Percentiles rank a stretch among this genome's conserved stretches.
These are phyloP conservation scores for Oncorhynchus gorbuscha DNA, from an alignment of 2,113 vertebrate genomes.

Conservation along the genomic window DNA sequence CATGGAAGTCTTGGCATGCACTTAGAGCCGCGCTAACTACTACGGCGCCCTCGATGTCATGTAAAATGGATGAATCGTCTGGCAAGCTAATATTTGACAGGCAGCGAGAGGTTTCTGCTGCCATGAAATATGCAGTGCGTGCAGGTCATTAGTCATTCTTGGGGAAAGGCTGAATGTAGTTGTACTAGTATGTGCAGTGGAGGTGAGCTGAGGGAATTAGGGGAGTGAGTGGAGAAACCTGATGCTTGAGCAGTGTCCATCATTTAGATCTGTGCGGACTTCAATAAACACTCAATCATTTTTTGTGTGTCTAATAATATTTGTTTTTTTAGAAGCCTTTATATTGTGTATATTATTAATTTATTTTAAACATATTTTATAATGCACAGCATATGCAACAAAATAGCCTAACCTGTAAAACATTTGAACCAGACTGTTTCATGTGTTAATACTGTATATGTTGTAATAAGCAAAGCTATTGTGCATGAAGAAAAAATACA, in stretches of 20 bases:
- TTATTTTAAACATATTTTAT: no score
- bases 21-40: constrained; percentile 27
- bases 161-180: background rate
- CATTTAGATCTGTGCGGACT: background rate
- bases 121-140: constrained; percentile 27
- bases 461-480: background rate
- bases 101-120: constrained; percentile 8
- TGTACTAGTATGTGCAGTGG: background rate
- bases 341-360: no score
- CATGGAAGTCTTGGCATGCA: background rate
- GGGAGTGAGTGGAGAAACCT: background rate
- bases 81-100: constrained; percentile 18
- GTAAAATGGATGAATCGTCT: constrained; percentile 29
- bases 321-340: no score
- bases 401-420: no score
- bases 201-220: background rate
- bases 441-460: no score
- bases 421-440: no score
- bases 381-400: no score
- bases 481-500: background rate
- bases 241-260: background rate
- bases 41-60: constrained; percentile 3
- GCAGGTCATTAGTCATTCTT: constrained; percentile 23
- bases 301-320: background rate
- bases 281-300: background rate